Conservation (phyloP, 1,140 invertebrate species). For the Charaxes varanes region DNA sequence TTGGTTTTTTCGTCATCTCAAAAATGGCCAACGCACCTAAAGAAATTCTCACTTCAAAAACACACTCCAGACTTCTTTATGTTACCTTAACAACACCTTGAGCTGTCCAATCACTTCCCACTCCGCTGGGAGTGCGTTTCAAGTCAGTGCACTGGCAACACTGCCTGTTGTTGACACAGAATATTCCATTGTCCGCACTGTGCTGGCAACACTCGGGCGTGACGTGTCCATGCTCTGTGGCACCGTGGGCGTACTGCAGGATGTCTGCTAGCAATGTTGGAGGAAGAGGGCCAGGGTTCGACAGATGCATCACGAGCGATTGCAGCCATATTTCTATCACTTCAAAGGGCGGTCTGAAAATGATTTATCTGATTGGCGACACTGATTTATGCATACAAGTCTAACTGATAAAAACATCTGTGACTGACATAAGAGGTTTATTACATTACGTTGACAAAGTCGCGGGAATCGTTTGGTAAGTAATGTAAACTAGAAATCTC, state of each 20-base stretch:
- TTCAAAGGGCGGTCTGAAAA: conserved; percentile 86
- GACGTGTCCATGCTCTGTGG: conserved; percentile 10
- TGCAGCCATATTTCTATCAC: conserved; percentile 90
- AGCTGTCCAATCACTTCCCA: conserved; percentile 6
- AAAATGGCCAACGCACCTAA: too few relatives aligned
- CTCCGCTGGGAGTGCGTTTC: conserved; percentile 11
- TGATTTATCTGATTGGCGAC: too few relatives aligned
- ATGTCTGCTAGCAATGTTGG: conserved; percentile 84
- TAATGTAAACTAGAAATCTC: too few relatives aligned
- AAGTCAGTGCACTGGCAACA: conserved; percentile 15
- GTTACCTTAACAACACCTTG: conserved; percentile 29
- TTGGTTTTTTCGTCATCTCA: too few relatives aligned
- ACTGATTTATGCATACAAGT: too few relatives aligned
- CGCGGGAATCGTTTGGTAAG: too few relatives aligned
- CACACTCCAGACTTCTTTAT: neutral
- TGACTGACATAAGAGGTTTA: too few relatives aligned
- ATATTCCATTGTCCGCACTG: conserved; percentile 8
- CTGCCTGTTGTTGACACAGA: conserved; percentile 6
- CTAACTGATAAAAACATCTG: too few relatives aligned
- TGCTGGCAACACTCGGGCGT: conserved; percentile 23
- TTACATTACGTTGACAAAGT: too few relatives aligned
- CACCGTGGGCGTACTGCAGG: conserved; percentile 75
- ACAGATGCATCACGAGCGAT: conserved; percentile 82
- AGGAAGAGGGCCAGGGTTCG: conserved; percentile 77
- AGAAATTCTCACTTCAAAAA: too few relatives aligned